Evolutionary conservation across 2,797 vertebrate species (phyloP).

Genomic region (Petrocephalus schoutedeni): DNA sequence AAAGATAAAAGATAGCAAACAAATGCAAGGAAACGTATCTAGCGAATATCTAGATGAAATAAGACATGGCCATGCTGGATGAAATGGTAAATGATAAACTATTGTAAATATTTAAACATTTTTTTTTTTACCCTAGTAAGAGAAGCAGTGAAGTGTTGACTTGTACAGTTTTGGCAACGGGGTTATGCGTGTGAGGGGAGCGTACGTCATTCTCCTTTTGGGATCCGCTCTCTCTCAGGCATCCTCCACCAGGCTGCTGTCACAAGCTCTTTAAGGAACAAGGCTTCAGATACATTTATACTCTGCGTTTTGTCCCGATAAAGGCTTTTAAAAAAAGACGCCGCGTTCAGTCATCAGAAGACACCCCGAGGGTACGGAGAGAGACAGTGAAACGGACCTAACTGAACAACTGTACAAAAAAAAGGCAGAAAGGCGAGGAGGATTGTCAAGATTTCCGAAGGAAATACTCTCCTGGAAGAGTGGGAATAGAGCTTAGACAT

Average conservation of each 20-base stretch:
- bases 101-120: not conserved
- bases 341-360: not conserved
- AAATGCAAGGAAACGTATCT: not conserved
- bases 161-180: not conserved
- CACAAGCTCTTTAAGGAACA: constrained; percentile 14
- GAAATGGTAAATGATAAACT: not conserved
- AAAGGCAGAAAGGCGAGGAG: not conserved
- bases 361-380: not conserved
- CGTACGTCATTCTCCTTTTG: not conserved
- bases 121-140: not conserved
- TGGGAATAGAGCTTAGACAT: not conserved
- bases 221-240: not conserved
- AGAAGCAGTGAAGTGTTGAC: not conserved
- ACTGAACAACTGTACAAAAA: not conserved
- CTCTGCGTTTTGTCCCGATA: not conserved
- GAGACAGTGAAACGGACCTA: not conserved
- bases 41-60: not conserved
- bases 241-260: constrained; percentile 18
- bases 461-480: not conserved
- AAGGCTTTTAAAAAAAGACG: not conserved
- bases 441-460: not conserved
- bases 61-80: not conserved
- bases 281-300: not conserved
- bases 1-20: constrained; percentile 5
- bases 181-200: not conserved